Percentiles rank a stretch among this genome's conserved stretches.
Evolutionary conservation across 2,797 vertebrate species (phyloP).

Genomic region (Pempheris klunzingeri): DNA sequence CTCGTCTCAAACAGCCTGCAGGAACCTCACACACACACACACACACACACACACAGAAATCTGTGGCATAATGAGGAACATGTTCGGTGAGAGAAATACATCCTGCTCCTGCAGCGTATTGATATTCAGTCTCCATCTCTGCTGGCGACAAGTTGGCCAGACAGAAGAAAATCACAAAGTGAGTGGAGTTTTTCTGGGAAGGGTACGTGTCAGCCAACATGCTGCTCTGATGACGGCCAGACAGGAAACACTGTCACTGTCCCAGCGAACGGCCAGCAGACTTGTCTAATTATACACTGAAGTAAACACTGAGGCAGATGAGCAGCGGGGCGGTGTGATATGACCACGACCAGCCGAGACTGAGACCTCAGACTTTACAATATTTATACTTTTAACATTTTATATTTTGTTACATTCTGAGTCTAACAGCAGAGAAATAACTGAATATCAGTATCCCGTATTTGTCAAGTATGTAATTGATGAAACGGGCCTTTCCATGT

Average conservation of each 20-base stretch:
- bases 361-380: too few species aligned
- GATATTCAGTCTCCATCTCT: neutral
- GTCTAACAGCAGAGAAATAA: too few species aligned
- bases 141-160: neutral
- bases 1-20: neutral
- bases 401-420: too few species aligned
- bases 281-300: neutral
- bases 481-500: too few species aligned
- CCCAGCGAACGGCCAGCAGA: neutral
- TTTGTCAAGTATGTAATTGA: too few species aligned
- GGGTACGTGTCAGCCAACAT: neutral
- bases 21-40: neutral
- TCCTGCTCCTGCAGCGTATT: neutral
- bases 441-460: too few species aligned
- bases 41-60: neutral
- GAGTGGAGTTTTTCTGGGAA: neutral
- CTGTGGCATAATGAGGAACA: neutral
- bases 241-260: neutral
- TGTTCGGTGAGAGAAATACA: neutral
- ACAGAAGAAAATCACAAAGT: neutral
- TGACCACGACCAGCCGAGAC: too few species aligned
- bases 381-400: too few species aligned
- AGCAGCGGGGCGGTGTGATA: too few species aligned
- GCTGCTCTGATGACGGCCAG: neutral
- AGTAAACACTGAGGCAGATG: neutral